Evolutionary conservation across 64 coral and sea anemone genomes (phyloP).

Genomic region (Montipora cactus): DNA sequence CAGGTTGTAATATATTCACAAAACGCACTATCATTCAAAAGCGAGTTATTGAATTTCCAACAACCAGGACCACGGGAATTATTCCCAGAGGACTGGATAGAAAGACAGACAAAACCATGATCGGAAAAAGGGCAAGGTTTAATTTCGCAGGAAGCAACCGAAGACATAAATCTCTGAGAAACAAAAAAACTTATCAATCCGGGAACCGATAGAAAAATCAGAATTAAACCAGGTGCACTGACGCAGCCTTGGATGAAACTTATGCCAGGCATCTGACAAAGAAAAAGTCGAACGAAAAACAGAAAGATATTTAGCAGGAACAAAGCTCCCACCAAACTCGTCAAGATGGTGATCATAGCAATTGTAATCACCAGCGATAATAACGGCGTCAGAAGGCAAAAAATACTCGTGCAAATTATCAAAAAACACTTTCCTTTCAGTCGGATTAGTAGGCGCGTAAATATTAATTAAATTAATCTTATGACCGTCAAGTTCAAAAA

Average conservation of each 20-base stretch:
- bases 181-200: slow-evolving; percentile 36
- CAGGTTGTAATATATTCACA: not conserved
- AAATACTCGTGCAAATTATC: not conserved
- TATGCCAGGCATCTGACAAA: slow-evolving; percentile 27
- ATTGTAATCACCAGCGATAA: slow-evolving; percentile 41
- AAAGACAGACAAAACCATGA: slow-evolving; percentile 20
- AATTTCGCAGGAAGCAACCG: not conserved
- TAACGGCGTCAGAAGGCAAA: not conserved
- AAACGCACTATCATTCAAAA: not conserved
- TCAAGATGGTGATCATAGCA: slow-evolving; percentile 9
- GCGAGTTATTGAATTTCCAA: slow-evolving; percentile 22
- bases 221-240: slow-evolving; percentile 31
- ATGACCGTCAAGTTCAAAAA: not conserved
- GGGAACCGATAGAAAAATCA: not conserved
- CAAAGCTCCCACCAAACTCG: not conserved
- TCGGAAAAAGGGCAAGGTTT: slow-evolving; percentile 22
- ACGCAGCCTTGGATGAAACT: not conserved
- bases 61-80: not conserved
- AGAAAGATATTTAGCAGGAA: not conserved
- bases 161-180: not conserved
- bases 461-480: slow-evolving; percentile 23
- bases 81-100: not conserved
- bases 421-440: slow-evolving; percentile 4
- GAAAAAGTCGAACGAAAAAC: not conserved
- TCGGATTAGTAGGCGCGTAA: slow-evolving; percentile 13